Conservation (phyloP, 2,888 invertebrate species). For the Endomychus coccineus region DNA sequence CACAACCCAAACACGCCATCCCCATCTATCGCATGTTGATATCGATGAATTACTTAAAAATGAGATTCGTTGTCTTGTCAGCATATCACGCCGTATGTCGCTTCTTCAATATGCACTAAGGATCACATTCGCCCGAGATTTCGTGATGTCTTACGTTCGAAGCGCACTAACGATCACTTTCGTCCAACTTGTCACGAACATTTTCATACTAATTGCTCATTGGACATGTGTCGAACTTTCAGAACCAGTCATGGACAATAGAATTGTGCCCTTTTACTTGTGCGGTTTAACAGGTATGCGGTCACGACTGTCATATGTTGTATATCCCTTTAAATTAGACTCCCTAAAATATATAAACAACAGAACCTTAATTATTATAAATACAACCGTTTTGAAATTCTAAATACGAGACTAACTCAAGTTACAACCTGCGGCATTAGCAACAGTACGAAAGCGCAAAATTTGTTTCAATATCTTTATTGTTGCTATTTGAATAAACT, state of each 20-base stretch:
- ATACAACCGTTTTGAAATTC: no score
- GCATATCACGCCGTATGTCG: slow-evolving; percentile 43
- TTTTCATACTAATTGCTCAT: slow-evolving; percentile 38
- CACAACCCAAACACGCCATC: slow-evolving; percentile 28
- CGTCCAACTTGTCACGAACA: slow-evolving; percentile 38
- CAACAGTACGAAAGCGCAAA: no score
- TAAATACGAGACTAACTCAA: no score
- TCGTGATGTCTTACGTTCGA: slow-evolving; percentile 19
- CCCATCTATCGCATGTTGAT: slow-evolving; percentile 27
- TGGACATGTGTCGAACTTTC: slow-evolving; percentile 39
- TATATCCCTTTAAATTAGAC: slow-evolving; percentile 8
- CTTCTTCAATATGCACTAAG: slow-evolving; percentile 22
- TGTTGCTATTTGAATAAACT: no score
- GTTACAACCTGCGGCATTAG: no score
- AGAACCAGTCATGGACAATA: slow-evolving; percentile 34
- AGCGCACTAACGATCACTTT: slow-evolving; percentile 23
- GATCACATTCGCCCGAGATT: slow-evolving; percentile 23
- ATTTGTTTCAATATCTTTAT: no score
- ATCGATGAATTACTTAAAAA: slow-evolving; percentile 27
- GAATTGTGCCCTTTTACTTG: slow-evolving; percentile 32
- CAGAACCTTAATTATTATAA: no score
- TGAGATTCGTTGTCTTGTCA: slow-evolving; percentile 39
- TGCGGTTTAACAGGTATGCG: slow-evolving; percentile 40
- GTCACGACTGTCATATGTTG: slow-evolving; percentile 38
- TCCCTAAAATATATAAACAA: no score